These are phyloP conservation scores for Drosophila sucinea DNA, from an alignment of 1,140 invertebrate genomes.

Conservation along the genomic window DNA sequence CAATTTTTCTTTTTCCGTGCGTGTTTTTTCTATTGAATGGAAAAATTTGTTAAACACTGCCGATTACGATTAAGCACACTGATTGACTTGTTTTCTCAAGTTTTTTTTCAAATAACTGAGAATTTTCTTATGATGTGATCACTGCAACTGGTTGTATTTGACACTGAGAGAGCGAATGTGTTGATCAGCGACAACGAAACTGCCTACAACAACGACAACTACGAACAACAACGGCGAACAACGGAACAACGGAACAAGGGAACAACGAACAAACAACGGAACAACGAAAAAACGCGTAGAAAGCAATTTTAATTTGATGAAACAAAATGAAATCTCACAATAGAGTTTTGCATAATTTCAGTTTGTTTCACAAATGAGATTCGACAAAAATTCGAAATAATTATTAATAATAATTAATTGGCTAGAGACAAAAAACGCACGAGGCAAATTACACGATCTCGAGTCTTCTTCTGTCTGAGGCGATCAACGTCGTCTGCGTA, in stretches of 20 bases:
- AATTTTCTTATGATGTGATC: slow-evolving; percentile 45
- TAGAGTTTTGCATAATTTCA: slow-evolving; percentile 66
- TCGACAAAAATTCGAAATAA: slow-evolving; percentile 34
- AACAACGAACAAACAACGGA: slow-evolving; percentile 35
- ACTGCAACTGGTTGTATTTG: slow-evolving; percentile 55
- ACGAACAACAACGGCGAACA: slow-evolving; percentile 45
- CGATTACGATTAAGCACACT: slow-evolving; percentile 11
- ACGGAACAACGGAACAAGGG: slow-evolving; percentile 49
- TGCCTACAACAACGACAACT: slow-evolving; percentile 58
- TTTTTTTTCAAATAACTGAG: slow-evolving; percentile 10
- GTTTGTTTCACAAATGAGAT: slow-evolving; percentile 60
- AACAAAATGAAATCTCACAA: slow-evolving; percentile 71
- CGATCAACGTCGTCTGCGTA: slow-evolving; percentile 60
- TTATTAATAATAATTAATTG: slow-evolving; percentile 33
- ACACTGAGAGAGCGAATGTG: slow-evolving; percentile 57
- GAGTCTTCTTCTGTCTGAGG: slow-evolving; percentile 62
- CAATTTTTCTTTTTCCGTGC: slow-evolving; percentile 6
- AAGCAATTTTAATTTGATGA: slow-evolving; percentile 23
- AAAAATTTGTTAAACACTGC: slow-evolving; percentile 19
- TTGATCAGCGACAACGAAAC: slow-evolving; percentile 63
- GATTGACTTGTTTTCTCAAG: not conserved
- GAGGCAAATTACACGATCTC: slow-evolving; percentile 80
- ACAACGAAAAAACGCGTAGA: slow-evolving; percentile 32
- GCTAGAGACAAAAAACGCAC: slow-evolving; percentile 66
- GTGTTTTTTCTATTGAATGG: slow-evolving; percentile 28